Evolutionary conservation across 2,888 invertebrate species (phyloP).

Genomic region (Meliscaeva auricollis): DNA sequence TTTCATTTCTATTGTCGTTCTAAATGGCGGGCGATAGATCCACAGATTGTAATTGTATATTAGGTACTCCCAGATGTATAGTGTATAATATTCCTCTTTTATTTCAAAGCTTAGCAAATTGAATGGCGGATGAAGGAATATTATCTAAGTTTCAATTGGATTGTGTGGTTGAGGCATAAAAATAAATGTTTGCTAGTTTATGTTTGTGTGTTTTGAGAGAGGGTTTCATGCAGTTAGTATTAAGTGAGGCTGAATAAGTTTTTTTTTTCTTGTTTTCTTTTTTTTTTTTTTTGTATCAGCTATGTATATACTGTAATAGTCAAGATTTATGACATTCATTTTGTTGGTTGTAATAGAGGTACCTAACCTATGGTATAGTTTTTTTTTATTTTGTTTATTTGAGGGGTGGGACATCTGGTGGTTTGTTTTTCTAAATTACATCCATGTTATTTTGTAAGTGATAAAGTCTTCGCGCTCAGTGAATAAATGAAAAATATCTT

Average conservation of each 20-base stretch:
- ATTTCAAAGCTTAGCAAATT: conserved; percentile 17
- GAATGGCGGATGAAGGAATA: background rate
- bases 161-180: conserved; percentile 9
- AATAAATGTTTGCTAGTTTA: background rate
- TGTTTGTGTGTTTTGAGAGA: conserved; percentile 8
- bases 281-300: background rate
- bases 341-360: conserved; percentile 2
- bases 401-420: background rate
- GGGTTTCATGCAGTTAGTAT: conserved; percentile 11
- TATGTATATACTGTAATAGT: too few relatives aligned
- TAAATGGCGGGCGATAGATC: background rate
- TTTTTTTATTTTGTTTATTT: background rate
- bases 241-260: conserved; percentile 37
- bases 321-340: conserved; percentile 35
- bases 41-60: background rate
- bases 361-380: too few relatives aligned
- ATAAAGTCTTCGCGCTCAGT: too few relatives aligned
- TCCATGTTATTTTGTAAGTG: too few relatives aligned
- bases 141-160: conserved; percentile 29
- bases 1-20: background rate
- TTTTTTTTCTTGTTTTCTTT: background rate
- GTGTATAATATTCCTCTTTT: background rate
- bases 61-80: too few relatives aligned
- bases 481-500: too few relatives aligned
- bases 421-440: too few relatives aligned